Percentiles rank a stretch among this genome's conserved stretches.
These are phyloP conservation scores for Abramis brama DNA, from an alignment of 2,113 vertebrate genomes.

Conservation along the genomic window DNA sequence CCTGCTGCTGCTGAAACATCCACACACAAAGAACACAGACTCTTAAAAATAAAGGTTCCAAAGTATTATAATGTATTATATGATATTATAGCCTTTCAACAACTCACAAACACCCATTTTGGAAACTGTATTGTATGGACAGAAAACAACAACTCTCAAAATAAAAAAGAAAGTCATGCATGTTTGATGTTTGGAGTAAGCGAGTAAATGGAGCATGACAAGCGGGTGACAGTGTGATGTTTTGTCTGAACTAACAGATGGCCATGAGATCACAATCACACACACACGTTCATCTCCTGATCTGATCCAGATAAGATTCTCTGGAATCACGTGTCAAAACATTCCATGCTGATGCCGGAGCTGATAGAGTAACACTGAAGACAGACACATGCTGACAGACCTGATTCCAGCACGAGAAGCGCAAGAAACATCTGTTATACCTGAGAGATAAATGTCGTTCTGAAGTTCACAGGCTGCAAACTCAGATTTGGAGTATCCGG, in stretches of 20 bases:
- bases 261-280: neutral
- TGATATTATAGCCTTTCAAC: no score
- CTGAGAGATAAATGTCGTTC: conserved; percentile 83
- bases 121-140: no score
- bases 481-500: conserved; percentile 79
- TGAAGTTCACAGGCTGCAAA: conserved; percentile 80
- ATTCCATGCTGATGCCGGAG: neutral
- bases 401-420: neutral
- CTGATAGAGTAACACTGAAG: conserved; percentile 3
- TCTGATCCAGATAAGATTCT: neutral
- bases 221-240: no score
- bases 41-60: no score
- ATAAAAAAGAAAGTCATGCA: no score
- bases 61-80: no score
- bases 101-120: no score
- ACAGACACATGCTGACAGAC: neutral
- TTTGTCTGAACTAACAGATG: neutral
- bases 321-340: neutral
- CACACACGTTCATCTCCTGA: neutral
- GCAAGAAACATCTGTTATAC: conserved; percentile 58
- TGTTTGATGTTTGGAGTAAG: no score
- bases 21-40: no score
- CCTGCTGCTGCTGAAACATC: no score
- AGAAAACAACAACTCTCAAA: no score
- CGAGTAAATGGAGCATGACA: no score